A percentile compares a stretch with the other conserved stretches of the same genome.
These are phyloP conservation scores for Andrena praecox DNA, from an alignment of 2,888 invertebrate genomes.

Conservation along the genomic window DNA sequence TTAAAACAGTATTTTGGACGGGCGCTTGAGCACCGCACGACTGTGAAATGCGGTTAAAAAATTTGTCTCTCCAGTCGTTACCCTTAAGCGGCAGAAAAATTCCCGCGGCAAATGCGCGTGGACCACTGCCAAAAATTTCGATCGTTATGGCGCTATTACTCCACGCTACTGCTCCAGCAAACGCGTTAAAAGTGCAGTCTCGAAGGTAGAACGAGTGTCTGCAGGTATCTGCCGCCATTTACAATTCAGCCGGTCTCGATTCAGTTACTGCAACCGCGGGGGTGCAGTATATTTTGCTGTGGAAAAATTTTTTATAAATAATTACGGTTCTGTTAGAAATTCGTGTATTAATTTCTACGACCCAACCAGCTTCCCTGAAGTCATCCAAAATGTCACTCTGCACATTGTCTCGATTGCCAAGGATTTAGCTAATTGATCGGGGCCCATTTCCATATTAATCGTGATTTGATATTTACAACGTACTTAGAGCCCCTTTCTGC, in stretches of 20 bases:
- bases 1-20: not conserved
- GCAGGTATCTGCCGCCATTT: conserved; percentile 28
- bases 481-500: not conserved
- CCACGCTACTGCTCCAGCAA: conserved; percentile 24
- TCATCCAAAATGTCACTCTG: not conserved
- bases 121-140: conserved; percentile 61
- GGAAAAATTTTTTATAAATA: not conserved
- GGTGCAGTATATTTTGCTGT: not conserved
- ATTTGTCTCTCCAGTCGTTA: conserved; percentile 52
- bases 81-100: conserved; percentile 54
- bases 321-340: not conserved
- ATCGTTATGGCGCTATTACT: conserved; percentile 53
- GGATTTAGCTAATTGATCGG: too few species aligned
- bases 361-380: not conserved
- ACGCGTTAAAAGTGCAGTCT: conserved; percentile 31
- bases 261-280: not conserved
- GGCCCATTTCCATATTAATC: not conserved
- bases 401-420: too few species aligned
- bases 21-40: not conserved
- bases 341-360: not conserved
- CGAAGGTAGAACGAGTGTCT: not conserved
- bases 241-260: conserved; percentile 21
- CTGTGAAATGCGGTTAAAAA: conserved; percentile 29
- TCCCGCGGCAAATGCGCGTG: conserved; percentile 51
- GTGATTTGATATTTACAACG: conserved; percentile 12